Conservation (phyloP, 2,888 invertebrate genomes). For the Limnephilus rhombicus region DNA sequence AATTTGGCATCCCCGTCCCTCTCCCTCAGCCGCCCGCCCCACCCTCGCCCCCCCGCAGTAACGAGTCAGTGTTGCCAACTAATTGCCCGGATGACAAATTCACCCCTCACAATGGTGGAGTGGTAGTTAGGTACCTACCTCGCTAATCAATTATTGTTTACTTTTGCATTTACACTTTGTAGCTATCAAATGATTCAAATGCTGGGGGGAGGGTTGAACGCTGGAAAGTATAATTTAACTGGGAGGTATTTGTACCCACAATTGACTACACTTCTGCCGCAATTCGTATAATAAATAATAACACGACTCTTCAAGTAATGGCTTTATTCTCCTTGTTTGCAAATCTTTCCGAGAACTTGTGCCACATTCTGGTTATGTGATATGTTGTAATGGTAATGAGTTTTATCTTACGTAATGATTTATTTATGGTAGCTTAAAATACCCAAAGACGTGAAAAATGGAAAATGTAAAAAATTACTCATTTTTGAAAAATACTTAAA, state of each 20-base stretch:
- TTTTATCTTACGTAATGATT: not conserved
- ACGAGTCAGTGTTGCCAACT: conserved; percentile 49
- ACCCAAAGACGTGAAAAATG: not conserved
- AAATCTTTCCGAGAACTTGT: not conserved
- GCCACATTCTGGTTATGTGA: not conserved
- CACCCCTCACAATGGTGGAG: conserved; percentile 47
- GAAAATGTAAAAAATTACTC: not conserved
- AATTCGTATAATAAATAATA: not conserved
- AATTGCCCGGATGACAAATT: conserved; percentile 62
- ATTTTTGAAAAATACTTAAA: not conserved
- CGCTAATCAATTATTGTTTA: conserved; percentile 62
- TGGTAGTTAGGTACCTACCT: conserved; percentile 25
- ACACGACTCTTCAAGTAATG: not conserved
- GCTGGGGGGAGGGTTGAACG: not conserved
- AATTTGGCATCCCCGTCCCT: conserved; percentile 43
- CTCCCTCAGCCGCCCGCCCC: not conserved
- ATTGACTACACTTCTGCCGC: not conserved
- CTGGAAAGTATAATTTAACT: not conserved
- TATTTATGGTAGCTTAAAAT: not conserved
- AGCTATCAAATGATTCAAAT: conserved; percentile 2
- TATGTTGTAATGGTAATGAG: not conserved
- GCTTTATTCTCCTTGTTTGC: not conserved
- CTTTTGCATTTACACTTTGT: conserved; percentile 53
- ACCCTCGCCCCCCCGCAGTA: conserved; percentile 7
- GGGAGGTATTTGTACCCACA: conserved; percentile 4